A percentile compares a stretch with the other conserved stretches of the same genome.
Evolutionary conservation across 2,888 invertebrate species (phyloP).

Genomic region (Synanthedon vespiformis): DNA sequence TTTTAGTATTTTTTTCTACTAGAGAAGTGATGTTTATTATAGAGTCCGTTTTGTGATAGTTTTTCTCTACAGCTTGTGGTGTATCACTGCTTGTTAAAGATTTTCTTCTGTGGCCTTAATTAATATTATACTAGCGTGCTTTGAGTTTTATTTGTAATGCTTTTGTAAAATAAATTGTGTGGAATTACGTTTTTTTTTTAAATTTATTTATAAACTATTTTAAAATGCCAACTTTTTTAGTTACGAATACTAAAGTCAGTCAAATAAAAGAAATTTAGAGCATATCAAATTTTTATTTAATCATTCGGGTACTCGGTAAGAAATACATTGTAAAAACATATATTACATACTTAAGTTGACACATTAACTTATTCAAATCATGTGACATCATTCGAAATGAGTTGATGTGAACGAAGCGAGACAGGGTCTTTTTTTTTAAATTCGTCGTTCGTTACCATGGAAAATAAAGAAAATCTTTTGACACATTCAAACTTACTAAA

Average conservation of each 20-base stretch:
- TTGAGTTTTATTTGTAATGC: neutral
- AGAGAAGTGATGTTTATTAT: too few relatives aligned
- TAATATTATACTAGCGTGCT: neutral
- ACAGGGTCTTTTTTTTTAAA: neutral
- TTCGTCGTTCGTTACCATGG: too few relatives aligned
- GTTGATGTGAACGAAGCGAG: neutral
- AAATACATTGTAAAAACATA: slow-evolving; percentile 7
- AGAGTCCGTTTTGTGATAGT: too few relatives aligned
- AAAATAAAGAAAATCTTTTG: too few relatives aligned
- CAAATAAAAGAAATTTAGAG: slow-evolving; percentile 13
- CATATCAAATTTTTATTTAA: slow-evolving; percentile 30
- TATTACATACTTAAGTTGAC: neutral
- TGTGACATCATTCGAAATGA: too few relatives aligned
- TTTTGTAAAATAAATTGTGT: neutral
- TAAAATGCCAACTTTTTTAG: too few relatives aligned
- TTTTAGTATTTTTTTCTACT: neutral
- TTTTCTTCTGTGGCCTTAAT: neutral
- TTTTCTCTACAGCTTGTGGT: too few relatives aligned
- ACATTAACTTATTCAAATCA: neutral
- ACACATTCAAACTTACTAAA: too few relatives aligned
- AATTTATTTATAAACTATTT: too few relatives aligned
- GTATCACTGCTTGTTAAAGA: too few relatives aligned
- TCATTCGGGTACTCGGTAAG: slow-evolving; percentile 3
- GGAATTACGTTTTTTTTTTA: too few relatives aligned
- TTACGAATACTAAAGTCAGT: too few relatives aligned